These are phyloP conservation scores for Phorcus lineatus DNA, from an alignment of 2,888 invertebrate species.

Conservation along the genomic window DNA sequence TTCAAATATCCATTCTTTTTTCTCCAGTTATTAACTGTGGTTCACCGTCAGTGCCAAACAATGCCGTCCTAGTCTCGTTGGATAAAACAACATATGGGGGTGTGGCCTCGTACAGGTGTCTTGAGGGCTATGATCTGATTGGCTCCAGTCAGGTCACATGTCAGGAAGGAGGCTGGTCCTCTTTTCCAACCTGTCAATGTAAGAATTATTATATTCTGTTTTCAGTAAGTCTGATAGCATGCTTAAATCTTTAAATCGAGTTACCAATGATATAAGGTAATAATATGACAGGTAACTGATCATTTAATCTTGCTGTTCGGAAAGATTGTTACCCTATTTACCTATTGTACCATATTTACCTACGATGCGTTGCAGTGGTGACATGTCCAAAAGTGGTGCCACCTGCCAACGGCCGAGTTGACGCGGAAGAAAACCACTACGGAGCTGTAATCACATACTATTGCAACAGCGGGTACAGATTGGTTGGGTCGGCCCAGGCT, in stretches of 20 bases:
- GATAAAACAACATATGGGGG: conserved; percentile 55
- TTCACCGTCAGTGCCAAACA: conserved; percentile 45
- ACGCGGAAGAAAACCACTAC: conserved; percentile 48
- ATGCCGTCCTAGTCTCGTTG: conserved; percentile 50
- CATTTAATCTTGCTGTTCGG: not conserved
- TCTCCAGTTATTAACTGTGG: conserved; percentile 61
- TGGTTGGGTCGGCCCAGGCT: conserved; percentile 55
- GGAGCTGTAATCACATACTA: conserved; percentile 50
- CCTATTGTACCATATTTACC: too few species aligned
- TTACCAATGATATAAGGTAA: too few species aligned
- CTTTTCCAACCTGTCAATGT: conserved; percentile 55
- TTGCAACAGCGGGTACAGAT: conserved; percentile 51
- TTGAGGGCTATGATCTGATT: conserved; percentile 49
- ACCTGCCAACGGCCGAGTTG: conserved; percentile 46
- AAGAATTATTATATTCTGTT: conserved; percentile 9
- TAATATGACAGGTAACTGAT: not conserved
- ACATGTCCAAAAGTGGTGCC: conserved; percentile 57
- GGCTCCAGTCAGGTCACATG: conserved; percentile 48
- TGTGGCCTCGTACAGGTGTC: conserved; percentile 54
- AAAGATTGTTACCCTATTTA: not conserved
- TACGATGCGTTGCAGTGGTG: conserved; percentile 50
- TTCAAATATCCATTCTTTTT: not conserved
- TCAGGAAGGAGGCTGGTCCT: conserved; percentile 51
- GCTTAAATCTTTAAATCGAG: too few species aligned
- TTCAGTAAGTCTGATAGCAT: not conserved